A percentile compares a stretch with the other conserved stretches of the same genome.
Conservation (phyloP, 2,113 vertebrate genomes). For the Catharus minimus region DNA sequence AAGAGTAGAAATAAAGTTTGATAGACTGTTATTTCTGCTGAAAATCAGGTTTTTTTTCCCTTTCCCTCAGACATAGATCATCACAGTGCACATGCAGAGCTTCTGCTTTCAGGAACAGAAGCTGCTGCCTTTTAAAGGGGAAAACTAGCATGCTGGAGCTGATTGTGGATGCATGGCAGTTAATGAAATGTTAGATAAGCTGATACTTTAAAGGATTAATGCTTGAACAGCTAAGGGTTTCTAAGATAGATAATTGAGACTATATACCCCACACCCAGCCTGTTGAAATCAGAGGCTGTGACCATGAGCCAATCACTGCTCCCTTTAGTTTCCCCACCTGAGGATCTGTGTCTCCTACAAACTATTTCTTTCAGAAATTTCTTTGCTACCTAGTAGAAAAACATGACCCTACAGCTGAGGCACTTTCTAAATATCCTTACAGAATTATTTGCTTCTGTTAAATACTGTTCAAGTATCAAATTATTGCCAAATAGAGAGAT, state of each 20-base stretch:
- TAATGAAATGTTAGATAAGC: not conserved
- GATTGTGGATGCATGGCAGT: not conserved
- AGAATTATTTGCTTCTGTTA: not conserved
- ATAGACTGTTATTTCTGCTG: not conserved
- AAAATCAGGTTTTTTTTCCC: not conserved
- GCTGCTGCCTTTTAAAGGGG: not conserved
- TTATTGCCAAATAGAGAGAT: not conserved
- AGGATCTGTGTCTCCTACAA: not conserved
- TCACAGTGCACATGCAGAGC: not conserved
- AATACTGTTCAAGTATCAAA: not conserved
- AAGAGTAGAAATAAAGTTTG: not conserved
- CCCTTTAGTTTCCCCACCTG: not conserved
- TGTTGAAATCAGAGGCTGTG: not conserved
- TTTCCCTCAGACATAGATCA: not conserved
- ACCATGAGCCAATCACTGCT: not conserved
- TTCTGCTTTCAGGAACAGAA: not conserved
- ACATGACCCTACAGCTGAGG: not conserved
- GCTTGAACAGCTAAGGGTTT: not conserved
- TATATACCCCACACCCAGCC: not conserved
- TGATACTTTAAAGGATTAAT: not conserved
- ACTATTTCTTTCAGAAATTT: not conserved
- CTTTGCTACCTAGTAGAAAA: not conserved
- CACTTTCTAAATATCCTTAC: not conserved
- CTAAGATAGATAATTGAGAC: not conserved
- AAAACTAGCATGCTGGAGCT: not conserved